Conservation (phyloP, 2,113 vertebrate species). For the Nematolebias whitei region DNA sequence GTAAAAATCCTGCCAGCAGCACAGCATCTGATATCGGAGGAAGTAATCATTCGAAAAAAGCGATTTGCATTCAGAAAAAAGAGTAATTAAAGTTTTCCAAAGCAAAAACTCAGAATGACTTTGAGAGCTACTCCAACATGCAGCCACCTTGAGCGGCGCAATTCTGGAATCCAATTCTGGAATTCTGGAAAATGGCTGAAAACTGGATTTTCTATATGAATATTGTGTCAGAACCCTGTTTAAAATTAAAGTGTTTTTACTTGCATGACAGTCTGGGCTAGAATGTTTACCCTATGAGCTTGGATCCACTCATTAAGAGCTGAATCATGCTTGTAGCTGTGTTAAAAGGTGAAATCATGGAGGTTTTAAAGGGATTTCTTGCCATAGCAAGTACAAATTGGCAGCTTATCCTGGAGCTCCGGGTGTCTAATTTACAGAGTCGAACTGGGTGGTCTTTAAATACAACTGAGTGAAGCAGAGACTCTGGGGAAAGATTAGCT, state of each 20-base stretch:
- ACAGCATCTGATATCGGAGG: no score
- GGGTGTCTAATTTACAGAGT: conserved; percentile 56
- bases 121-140: no score
- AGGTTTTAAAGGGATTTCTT: conserved; percentile 33
- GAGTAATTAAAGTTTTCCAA: no score
- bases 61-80: no score
- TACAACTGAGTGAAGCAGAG: conserved; percentile 29
- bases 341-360: conserved; percentile 43
- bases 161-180: no score
- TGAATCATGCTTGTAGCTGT: conserved; percentile 29
- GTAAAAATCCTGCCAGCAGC: no score
- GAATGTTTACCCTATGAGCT: neutral
- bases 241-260: neutral
- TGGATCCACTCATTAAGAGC: conserved; percentile 8
- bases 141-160: no score
- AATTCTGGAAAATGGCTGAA: no score
- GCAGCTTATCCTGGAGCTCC: conserved; percentile 50
- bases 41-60: no score
- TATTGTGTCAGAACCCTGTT: no score
- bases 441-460: conserved; percentile 52
- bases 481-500: conserved; percentile 53
- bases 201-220: no score
- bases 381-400: conserved; percentile 42
- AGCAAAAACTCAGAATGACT: no score
- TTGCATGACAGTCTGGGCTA: neutral